Conservation (phyloP, 2,888 invertebrate genomes). For the Phyllotreta cruciferae region DNA sequence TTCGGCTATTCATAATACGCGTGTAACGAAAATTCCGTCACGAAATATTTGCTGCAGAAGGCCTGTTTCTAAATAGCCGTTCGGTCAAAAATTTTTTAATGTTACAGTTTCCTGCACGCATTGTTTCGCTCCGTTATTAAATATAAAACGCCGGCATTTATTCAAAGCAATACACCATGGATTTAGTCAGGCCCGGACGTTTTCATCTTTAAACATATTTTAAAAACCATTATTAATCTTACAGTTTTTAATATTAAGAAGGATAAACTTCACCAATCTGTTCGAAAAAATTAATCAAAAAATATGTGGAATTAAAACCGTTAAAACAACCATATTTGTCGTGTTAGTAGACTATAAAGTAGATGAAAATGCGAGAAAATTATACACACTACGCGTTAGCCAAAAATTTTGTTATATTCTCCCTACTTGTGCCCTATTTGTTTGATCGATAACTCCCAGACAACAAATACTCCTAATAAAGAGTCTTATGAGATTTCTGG, state of each 20-base stretch:
- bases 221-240: not conserved
- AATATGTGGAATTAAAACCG: not conserved
- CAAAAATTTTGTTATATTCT: slow-evolving; percentile 17
- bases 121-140: slow-evolving; percentile 25
- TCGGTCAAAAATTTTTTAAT: slow-evolving; percentile 28
- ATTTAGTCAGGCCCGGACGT: slow-evolving; percentile 1
- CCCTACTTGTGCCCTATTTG: slow-evolving; percentile 5
- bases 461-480: slow-evolving; percentile 29
- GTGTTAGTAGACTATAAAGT: no score
- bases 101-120: slow-evolving; percentile 20
- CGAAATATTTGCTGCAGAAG: slow-evolving; percentile 18
- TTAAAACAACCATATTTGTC: no score
- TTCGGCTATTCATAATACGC: slow-evolving; percentile 6
- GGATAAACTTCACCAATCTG: not conserved
- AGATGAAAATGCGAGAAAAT: not conserved
- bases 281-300: not conserved
- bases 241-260: not conserved
- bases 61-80: slow-evolving; percentile 16
- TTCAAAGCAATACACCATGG: slow-evolving; percentile 13
- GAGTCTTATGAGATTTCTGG: slow-evolving; percentile 22
- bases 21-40: slow-evolving; percentile 17
- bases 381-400: slow-evolving; percentile 21
- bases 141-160: slow-evolving; percentile 21
- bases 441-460: slow-evolving; percentile 30
- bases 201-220: not conserved